These are phyloP conservation scores for Sphecodes monilicornis DNA, from an alignment of 2,888 invertebrate species.

Conservation along the genomic window DNA sequence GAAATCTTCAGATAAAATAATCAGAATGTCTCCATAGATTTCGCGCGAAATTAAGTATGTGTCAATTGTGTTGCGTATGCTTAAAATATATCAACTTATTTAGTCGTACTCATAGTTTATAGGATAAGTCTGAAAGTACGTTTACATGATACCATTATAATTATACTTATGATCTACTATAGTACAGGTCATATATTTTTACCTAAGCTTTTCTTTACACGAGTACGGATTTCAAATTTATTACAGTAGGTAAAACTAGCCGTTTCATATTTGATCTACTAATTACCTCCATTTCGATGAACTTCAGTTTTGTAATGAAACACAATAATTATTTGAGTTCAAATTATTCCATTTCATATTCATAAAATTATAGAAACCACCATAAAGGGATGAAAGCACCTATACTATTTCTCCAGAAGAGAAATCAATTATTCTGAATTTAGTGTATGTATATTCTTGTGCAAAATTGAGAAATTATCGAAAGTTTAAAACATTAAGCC, in stretches of 20 bases:
- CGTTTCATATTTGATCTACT: slow-evolving; percentile 43
- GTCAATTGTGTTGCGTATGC: slow-evolving; percentile 45
- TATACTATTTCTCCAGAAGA: not conserved
- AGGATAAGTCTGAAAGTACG: slow-evolving; percentile 8
- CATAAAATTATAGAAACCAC: slow-evolving; percentile 27
- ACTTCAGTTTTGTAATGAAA: slow-evolving; percentile 79
- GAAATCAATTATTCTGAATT: slow-evolving; percentile 7
- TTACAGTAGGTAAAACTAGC: slow-evolving; percentile 27
- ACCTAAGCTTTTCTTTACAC: slow-evolving; percentile 12
- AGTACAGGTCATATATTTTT: slow-evolving; percentile 8
- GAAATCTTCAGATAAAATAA: slow-evolving; percentile 62
- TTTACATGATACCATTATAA: slow-evolving; percentile 22
- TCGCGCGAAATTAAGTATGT: slow-evolving; percentile 43
- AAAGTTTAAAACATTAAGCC: slow-evolving; percentile 21
- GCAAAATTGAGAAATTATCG: slow-evolving; percentile 9
- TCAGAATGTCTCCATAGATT: slow-evolving; percentile 55
- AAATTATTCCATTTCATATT: slow-evolving; percentile 35
- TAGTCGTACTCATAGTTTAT: slow-evolving; percentile 29
- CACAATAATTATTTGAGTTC: slow-evolving; percentile 74
- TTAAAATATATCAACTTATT: slow-evolving; percentile 40
- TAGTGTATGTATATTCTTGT: slow-evolving; percentile 18
- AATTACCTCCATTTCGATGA: slow-evolving; percentile 81
- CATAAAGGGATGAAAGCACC: slow-evolving; percentile 4
- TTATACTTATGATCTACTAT: slow-evolving; percentile 21
- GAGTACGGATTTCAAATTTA: slow-evolving; percentile 6